These are phyloP conservation scores for Smutsia gigantea DNA, from an alignment of 2,797 vertebrate species.

Conservation along the genomic window DNA sequence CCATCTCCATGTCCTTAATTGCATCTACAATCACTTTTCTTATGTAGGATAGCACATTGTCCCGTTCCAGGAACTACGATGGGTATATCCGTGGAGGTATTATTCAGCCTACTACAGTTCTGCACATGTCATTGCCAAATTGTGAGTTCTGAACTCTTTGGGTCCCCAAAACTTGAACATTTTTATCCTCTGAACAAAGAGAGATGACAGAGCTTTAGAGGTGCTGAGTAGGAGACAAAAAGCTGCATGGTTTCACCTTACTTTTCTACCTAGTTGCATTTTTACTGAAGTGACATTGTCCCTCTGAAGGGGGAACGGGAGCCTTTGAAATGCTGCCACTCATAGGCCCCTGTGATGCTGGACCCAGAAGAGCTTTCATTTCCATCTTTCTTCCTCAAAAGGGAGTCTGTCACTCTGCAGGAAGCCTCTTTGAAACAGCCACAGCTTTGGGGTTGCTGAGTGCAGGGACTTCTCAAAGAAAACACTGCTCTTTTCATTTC, in stretches of 20 bases:
- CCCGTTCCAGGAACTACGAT: not conserved
- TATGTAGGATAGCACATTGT: not conserved
- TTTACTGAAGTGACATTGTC: conserved; percentile 52
- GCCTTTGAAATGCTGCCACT: conserved; percentile 64
- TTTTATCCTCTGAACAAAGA: conserved; percentile 10
- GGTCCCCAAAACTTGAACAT: not conserved
- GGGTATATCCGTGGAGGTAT: not conserved
- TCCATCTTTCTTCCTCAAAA: conserved; percentile 49
- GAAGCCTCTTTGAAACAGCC: conserved; percentile 68
- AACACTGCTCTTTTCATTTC: conserved; percentile 49
- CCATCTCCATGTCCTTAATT: not conserved
- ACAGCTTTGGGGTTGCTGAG: conserved; percentile 55
- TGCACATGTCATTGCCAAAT: not conserved
- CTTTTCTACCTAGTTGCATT: conserved; percentile 7
- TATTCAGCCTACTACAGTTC: not conserved
- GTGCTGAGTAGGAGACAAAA: conserved; percentile 17
- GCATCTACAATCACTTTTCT: not conserved
- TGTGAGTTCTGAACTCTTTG: not conserved
- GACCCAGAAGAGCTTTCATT: conserved; percentile 7
- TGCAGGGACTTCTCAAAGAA: conserved; percentile 65
- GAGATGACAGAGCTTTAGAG: not conserved
- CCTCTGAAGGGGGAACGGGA: not conserved
- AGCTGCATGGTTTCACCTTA: not conserved
- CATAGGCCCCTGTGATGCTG: not conserved
- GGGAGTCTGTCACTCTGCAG: conserved; percentile 60